Evolutionary conservation across 2,888 invertebrate species (phyloP).

Genomic region (Rhorus exstirpatorius): DNA sequence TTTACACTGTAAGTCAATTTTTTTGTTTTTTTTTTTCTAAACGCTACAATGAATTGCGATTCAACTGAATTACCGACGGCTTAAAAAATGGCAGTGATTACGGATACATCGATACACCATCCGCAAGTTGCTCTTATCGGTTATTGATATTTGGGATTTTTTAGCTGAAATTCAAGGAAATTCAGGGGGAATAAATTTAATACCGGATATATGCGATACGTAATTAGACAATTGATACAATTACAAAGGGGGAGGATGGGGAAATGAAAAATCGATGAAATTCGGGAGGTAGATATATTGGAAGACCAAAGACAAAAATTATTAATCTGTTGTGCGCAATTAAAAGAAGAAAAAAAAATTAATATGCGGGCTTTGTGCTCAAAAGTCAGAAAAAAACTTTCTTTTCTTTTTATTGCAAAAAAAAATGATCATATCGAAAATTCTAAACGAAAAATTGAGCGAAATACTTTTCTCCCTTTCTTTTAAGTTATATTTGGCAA

Average conservation of each 20-base stretch:
- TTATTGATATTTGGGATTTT: slow-evolving; percentile 20
- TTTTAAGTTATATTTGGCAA: too few species aligned
- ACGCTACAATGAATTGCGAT: slow-evolving; percentile 56
- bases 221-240: not conserved
- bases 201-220: not conserved
- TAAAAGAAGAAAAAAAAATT: too few species aligned
- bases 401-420: not conserved
- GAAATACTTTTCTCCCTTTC: too few species aligned
- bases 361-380: too few species aligned
- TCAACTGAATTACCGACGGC: slow-evolving; percentile 53
- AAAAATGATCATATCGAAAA: too few species aligned
- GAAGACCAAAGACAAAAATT: slow-evolving; percentile 59
- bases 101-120: slow-evolving; percentile 52
- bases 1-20: slow-evolving; percentile 65
- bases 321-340: slow-evolving; percentile 26
- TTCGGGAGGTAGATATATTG: slow-evolving; percentile 52
- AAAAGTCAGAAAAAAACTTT: too few species aligned
- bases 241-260: not conserved
- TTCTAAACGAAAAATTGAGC: too few species aligned
- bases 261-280: not conserved
- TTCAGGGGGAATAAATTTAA: too few species aligned
- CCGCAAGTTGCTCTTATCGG: slow-evolving; percentile 34
- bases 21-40: too few species aligned
- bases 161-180: not conserved
- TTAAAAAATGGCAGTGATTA: slow-evolving; percentile 60